Conservation (phyloP, 2,113 vertebrate species). For the Microtus oregoni region DNA sequence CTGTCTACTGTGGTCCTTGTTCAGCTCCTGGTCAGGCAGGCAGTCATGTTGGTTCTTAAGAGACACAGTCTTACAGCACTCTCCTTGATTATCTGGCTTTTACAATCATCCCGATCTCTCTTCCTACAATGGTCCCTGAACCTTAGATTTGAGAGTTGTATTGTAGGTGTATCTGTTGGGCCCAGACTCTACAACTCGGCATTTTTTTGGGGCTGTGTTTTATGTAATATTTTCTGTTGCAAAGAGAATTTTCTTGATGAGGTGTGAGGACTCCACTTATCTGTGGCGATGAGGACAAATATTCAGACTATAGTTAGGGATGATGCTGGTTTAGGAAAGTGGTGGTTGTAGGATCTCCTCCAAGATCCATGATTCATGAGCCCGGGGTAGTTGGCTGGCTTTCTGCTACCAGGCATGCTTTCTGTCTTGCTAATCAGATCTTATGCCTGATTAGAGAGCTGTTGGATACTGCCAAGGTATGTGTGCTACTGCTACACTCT, state of each 20-base stretch:
- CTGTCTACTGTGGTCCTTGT: neutral
- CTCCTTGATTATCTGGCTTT: neutral
- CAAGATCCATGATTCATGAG: neutral
- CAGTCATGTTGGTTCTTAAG: neutral
- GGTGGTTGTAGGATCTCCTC: neutral
- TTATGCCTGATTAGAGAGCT: neutral
- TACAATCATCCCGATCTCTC: neutral
- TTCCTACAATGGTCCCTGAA: neutral
- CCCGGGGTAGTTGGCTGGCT: neutral
- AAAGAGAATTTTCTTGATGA: neutral
- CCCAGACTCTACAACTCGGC: neutral
- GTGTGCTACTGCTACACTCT: too few species aligned
- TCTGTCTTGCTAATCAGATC: neutral
- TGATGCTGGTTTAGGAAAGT: neutral
- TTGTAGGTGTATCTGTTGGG: neutral
- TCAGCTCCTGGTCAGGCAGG: neutral
- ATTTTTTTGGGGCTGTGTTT: neutral
- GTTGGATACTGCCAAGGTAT: neutral
- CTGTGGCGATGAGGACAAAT: neutral
- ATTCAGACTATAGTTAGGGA: neutral
- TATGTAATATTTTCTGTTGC: neutral
- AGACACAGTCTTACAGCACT: neutral
- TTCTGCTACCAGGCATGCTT: neutral
- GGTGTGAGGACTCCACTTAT: neutral
- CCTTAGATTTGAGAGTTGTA: neutral